Evolutionary conservation across 2,888 invertebrate species (phyloP), one percentile per base, ranked within the genome.

Genomic region (Chironomus tentans): DNA sequence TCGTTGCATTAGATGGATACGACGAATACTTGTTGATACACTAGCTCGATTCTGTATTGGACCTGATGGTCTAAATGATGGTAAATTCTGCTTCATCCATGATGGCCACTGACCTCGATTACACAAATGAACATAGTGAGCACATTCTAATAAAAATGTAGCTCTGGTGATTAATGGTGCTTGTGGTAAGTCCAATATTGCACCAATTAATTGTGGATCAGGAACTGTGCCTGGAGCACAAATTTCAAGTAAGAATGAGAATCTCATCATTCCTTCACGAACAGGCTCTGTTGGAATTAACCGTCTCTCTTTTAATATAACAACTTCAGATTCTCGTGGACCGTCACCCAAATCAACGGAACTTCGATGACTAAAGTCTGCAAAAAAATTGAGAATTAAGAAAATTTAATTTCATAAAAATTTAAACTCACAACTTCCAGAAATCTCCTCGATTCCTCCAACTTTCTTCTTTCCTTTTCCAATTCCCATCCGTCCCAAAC

Each of bases 101-200:
- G 92, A 90, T 0, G 99, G 98, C 99, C 99, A 99, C 79, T 97
- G 95, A 0, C 98, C 98, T 82, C 95, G 94, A 83, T 98, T 99
- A 83, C 99, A 99, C 79, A 95, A 91, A 82, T 98, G 97, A 2
- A 99, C 98, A 79, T 98, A 93, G 82, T 97, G 92, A 0, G 97
- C 93, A 83, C 98, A 98, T 84, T 99, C 99, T 77, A 99, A 84
- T 6, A 98, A 85, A 75, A 98, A 88, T 0, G 95, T 91, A 3
- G 99, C 98, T 81, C 98, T 87, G 0, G 97, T 90, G 0, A 98
- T 92, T 0, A 98, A 91, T 0, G 98, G 97, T 0, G 98, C 96
- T 83, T 97, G 92, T 46, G 98, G 93, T 91, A 99, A 87, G 84
- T 98, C 98, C 70, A 99, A 85, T 72, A 97, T 87, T 3, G 98